Percentiles rank a stretch among this genome's conserved stretches.
Evolutionary conservation across 2,888 invertebrate species (phyloP).

Genomic region (Drosophila lacicola): DNA sequence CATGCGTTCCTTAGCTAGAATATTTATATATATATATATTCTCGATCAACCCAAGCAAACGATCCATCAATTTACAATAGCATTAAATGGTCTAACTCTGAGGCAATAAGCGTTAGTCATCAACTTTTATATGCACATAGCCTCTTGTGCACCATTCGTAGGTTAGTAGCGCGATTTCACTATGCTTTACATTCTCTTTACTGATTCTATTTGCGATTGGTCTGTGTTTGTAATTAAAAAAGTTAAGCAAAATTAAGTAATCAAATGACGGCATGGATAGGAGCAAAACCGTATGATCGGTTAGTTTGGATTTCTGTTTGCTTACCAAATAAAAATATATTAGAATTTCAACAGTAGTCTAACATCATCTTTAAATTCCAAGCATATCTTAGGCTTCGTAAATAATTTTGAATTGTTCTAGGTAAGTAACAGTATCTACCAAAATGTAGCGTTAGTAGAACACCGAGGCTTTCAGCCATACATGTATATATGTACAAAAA

Average conservation of each 20-base stretch:
- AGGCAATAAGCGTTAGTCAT: slow-evolving; percentile 18
- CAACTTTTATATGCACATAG: slow-evolving; percentile 3
- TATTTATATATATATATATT: no score
- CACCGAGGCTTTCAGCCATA: slow-evolving; percentile 1
- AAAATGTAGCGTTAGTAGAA: neutral
- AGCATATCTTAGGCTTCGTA: neutral
- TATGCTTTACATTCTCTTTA: slow-evolving; percentile 17
- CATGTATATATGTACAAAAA: neutral
- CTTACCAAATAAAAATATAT: neutral
- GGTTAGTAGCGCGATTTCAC: slow-evolving; percentile 20
- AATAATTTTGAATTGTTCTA: neutral
- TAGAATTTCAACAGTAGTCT: neutral
- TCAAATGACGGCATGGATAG: neutral
- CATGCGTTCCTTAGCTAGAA: no score
- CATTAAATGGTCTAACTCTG: neutral
- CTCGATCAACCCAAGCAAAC: no score
- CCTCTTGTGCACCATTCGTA: slow-evolving; percentile 13
- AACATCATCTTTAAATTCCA: neutral
- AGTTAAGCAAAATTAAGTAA: neutral
- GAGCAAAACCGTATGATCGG: neutral
- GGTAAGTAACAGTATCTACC: no score
- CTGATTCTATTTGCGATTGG: slow-evolving; percentile 16
- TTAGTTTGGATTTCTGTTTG: neutral
- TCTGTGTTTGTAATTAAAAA: neutral
- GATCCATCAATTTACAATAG: neutral